Conservation (phyloP, 2,797 vertebrate genomes). For the Peromyscus nudipes region DNA sequence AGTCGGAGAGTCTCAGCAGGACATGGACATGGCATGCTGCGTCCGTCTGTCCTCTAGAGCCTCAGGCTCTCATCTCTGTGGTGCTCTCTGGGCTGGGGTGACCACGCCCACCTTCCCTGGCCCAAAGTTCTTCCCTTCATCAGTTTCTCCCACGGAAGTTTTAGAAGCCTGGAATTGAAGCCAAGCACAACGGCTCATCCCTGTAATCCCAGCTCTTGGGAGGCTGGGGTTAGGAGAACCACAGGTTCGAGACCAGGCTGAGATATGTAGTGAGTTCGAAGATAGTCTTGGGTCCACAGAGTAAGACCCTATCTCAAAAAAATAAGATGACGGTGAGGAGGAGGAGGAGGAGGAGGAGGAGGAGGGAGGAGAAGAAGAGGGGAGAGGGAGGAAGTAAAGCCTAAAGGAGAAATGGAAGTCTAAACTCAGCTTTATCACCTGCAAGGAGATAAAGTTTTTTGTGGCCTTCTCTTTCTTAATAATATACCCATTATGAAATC, state of each 20-base stretch:
- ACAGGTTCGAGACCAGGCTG: background rate
- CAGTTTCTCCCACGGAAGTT: background rate
- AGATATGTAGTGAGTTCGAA: background rate
- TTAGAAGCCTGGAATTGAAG: background rate
- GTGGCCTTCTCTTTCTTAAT: background rate
- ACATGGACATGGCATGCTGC: background rate
- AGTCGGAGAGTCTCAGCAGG: background rate
- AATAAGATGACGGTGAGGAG: background rate
- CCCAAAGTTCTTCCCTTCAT: background rate
- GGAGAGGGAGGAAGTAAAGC: background rate
- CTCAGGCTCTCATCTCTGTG: background rate
- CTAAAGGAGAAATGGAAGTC: background rate
- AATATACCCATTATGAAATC: background rate
- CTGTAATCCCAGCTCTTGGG: background rate
- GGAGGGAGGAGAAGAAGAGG: background rate
- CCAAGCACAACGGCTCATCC: background rate
- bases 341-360: background rate
- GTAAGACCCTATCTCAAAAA: background rate
- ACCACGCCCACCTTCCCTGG: background rate
- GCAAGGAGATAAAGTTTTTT: background rate
- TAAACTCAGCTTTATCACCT: background rate
- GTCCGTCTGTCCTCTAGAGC: too few relatives aligned
- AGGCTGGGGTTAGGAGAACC: background rate
- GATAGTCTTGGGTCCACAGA: background rate
- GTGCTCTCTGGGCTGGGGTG: background rate